Base-by-base conservation (phyloP, 2,888 invertebrate genomes). In the Tenthredo mesomela region DNA sequence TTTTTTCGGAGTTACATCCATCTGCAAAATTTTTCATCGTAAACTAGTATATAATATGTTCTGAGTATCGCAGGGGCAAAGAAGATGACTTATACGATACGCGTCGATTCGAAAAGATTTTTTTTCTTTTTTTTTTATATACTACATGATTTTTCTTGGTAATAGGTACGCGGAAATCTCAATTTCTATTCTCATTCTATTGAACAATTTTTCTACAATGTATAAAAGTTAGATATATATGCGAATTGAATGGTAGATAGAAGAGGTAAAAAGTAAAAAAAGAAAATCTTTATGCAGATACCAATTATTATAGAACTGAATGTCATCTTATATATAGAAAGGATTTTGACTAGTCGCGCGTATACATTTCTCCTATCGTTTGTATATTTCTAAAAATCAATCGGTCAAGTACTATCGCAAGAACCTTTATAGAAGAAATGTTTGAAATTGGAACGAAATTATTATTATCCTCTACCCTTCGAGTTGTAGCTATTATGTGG, bases 401-500 rank as follows among this genome's bases (percentile, higher is more conserved):
- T 61, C 25, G 61, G 61, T 61, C 61, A 61, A 61, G 61, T 61
- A 61, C 61, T 61, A n/a, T 61, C 21, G n/a, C 21, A 21, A 61
- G 61, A 61, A 61, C 61, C 61, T 25, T 61, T 61, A 21, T 7
- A 61, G 61, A 61, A 21, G 61, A 21, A 70, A 70, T 70, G 70
- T 37, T 70, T 29, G 33, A 70, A 70, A 70, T 37, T n/a, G 70
- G n/a, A 70, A 37, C 37, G 37, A 70, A 33, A 37, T 70, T 29
- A 37, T 70, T 29, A 37, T n/a, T 33, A 37, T 70, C 9, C 37
- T 70, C n/a, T n/a, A 7, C 37, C 37, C 9, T 70, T 37, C 18
- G 2, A 33, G 33, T 15, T 18, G 70, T 25, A 21, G 61, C 61
- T 61, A 61, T 70, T 70, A 70, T 61, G 10, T 61, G 25, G 12